phyloP scores from a whole-genome alignment of 2,797 vertebrate species.

The Hoplostethus mediterraneus region DNA sequence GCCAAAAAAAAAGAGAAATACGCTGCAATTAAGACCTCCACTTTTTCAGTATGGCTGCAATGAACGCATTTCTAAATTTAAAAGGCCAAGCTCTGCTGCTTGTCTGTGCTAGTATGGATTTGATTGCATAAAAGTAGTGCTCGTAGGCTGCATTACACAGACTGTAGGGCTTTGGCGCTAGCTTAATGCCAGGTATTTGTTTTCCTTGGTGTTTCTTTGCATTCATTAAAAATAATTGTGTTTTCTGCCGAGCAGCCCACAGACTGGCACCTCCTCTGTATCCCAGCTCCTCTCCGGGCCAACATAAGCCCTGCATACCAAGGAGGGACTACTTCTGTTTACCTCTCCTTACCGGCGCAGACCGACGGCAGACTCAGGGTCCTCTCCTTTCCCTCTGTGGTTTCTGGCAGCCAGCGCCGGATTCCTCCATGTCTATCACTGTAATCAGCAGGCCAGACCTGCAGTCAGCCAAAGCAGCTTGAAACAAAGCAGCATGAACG shows the following conservation, averaged over 20 bases:
- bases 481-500: conserved; percentile 83
- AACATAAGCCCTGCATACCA: conserved; percentile 83
- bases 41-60: conserved; percentile 20
- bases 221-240: conserved; percentile 80
- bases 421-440: conserved; percentile 91
- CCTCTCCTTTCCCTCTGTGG: conserved; percentile 81
- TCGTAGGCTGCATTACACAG: conserved; percentile 17
- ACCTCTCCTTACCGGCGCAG: conserved; percentile 81
- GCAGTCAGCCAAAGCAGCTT: conserved; percentile 77
- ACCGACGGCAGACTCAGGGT: conserved; percentile 84
- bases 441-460: conserved; percentile 88
- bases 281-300: conserved; percentile 64
- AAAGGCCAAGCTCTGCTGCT: conserved; percentile 26
- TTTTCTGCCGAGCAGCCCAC: conserved; percentile 71
- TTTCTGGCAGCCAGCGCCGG: conserved; percentile 85
- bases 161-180: conserved; percentile 19
- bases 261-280: conserved; percentile 66
- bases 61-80: conserved; percentile 33
- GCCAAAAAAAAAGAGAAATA: background rate
- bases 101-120: conserved; percentile 54
- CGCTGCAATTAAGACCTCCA: conserved; percentile 15
- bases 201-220: conserved; percentile 51
- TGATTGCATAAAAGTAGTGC: conserved; percentile 54
- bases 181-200: conserved; percentile 58
- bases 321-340: conserved; percentile 85